Conservation (phyloP, 2,113 vertebrate genomes). For the Phodopus roborovskii region DNA sequence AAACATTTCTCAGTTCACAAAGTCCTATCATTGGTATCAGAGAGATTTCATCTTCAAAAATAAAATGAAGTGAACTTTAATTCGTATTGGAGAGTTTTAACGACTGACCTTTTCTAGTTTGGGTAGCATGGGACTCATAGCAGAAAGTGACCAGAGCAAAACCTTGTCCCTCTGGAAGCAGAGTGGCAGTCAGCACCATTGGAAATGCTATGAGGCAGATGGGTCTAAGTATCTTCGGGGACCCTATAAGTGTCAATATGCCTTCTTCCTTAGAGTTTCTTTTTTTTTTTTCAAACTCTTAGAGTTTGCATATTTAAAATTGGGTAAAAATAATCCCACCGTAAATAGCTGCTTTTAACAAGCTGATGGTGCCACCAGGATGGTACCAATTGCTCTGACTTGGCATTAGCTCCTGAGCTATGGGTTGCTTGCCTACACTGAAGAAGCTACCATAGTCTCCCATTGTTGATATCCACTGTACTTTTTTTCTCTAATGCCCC, state of each 20-base stretch:
- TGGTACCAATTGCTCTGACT: background rate
- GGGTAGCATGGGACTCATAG: background rate
- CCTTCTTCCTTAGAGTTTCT: background rate
- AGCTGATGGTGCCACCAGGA: background rate
- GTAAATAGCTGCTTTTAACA: background rate
- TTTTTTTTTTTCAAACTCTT: background rate
- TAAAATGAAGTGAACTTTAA: constrained; percentile 16
- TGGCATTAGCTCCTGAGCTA: background rate
- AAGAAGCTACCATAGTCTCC: background rate
- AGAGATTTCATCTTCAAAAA: background rate
- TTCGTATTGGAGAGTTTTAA: constrained; percentile 33
- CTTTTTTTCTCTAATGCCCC: background rate
- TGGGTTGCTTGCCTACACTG: background rate
- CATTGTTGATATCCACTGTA: background rate
- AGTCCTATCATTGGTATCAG: background rate
- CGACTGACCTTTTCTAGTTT: background rate
- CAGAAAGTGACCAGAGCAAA: background rate
- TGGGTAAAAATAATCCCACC: background rate
- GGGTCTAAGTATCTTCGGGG: background rate
- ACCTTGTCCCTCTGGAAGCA: background rate
- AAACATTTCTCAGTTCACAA: background rate
- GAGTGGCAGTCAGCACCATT: background rate
- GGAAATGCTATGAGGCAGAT: background rate
- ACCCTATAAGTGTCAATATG: background rate
- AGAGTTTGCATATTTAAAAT: constrained; percentile 28